phyloP scores from a whole-genome alignment of 2,888 invertebrate genomes.

The Drosophila borealis region DNA sequence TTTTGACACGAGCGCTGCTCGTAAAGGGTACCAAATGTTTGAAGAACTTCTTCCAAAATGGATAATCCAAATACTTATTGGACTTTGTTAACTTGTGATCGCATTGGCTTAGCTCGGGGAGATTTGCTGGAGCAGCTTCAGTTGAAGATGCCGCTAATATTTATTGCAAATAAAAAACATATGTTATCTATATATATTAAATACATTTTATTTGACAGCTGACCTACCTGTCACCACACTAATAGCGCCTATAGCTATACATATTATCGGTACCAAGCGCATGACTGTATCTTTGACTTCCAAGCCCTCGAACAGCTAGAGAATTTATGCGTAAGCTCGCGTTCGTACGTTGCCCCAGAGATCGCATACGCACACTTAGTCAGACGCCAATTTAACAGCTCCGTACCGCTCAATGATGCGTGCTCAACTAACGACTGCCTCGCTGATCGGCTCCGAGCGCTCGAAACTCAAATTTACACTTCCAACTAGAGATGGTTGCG shows the following conservation, averaged over 20 bases:
- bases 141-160: conserved; percentile 31
- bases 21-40: conserved; percentile 80
- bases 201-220: background rate
- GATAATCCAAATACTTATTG: conserved; percentile 72
- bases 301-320: conserved; percentile 8
- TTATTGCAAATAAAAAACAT: conserved; percentile 4
- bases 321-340: conserved; percentile 27
- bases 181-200: background rate
- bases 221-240: conserved; percentile 26
- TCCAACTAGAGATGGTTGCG: background rate
- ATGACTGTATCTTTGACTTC: conserved; percentile 3
- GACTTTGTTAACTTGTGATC: conserved; percentile 72
- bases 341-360: conserved; percentile 42
- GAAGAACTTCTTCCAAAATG: conserved; percentile 81
- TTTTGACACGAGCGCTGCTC: conserved; percentile 68
- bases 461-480: conserved; percentile 14
- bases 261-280: conserved; percentile 7
- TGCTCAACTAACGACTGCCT: conserved; percentile 56
- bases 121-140: conserved; percentile 35
- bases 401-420: conserved; percentile 67
- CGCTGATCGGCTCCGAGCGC: conserved; percentile 12
- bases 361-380: background rate
- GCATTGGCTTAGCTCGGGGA: conserved; percentile 50
- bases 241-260: conserved; percentile 11
- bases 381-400: conserved; percentile 31